These are phyloP conservation scores for Zaprionus obscuricornis DNA, from an alignment of 2,888 invertebrate genomes.

Conservation along the genomic window DNA sequence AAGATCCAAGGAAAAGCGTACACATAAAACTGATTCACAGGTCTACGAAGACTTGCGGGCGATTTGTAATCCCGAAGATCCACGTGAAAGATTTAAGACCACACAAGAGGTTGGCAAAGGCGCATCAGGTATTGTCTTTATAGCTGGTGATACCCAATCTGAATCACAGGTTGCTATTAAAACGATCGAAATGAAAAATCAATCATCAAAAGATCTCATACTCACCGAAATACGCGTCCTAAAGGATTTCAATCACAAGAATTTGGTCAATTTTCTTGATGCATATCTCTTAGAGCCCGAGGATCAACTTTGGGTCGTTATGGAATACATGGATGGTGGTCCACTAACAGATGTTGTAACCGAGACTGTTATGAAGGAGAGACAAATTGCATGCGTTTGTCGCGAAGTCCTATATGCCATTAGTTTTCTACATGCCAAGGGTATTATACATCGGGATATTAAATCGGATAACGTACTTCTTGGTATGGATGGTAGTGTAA, in stretches of 20 bases:
- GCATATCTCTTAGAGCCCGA: slow-evolving; percentile 95
- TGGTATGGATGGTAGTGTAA: slow-evolving; percentile 95
- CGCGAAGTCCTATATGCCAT: slow-evolving; percentile 94
- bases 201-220: slow-evolving; percentile 97
- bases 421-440: slow-evolving; percentile 93
- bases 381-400: slow-evolving; percentile 97
- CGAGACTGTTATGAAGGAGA: slow-evolving; percentile 98
- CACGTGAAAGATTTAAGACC: slow-evolving; percentile 90
- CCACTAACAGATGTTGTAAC: slow-evolving; percentile 98
- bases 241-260: slow-evolving; percentile 95
- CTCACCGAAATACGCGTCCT: slow-evolving; percentile 97
- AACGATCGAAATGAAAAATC: slow-evolving; percentile 96
- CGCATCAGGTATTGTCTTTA: slow-evolving; percentile 96
- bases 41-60: slow-evolving; percentile 89
- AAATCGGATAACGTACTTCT: slow-evolving; percentile 98
- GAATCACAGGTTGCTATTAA: slow-evolving; percentile 95
- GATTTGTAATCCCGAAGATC: slow-evolving; percentile 93
- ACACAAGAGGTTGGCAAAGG: slow-evolving; percentile 95
- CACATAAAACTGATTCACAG: slow-evolving; percentile 83
- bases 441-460: slow-evolving; percentile 97
- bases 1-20: slow-evolving; percentile 81
- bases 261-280: slow-evolving; percentile 97
- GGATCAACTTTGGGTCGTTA: slow-evolving; percentile 97
- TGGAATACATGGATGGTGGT: slow-evolving; percentile 97
- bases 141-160: slow-evolving; percentile 90